Percentiles rank a stretch among this genome's conserved stretches.
Evolutionary conservation across 2,797 vertebrate species (phyloP).

Genomic region (Pangasius sanitwongsei): DNA sequence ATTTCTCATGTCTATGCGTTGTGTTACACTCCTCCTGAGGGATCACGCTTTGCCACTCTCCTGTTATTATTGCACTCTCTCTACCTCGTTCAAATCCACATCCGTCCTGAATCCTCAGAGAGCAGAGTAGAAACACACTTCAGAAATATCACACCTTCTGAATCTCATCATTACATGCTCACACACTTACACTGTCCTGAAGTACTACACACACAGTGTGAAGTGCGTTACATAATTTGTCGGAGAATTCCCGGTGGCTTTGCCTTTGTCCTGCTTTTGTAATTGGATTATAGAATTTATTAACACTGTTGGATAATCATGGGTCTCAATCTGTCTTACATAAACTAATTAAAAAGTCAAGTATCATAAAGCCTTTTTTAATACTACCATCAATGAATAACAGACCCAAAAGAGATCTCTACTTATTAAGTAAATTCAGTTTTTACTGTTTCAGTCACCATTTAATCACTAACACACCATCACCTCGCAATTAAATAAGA

Average conservation of each 20-base stretch:
- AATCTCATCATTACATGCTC: constrained; percentile 11
- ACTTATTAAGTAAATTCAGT: background rate
- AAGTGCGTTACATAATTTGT: background rate
- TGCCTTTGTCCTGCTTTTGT: constrained; percentile 11
- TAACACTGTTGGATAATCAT: constrained; percentile 21
- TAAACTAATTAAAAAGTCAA: constrained; percentile 5
- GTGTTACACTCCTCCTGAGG: background rate
- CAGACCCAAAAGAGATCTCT: background rate
- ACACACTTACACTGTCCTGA: constrained; percentile 1
- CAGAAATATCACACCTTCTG: constrained; percentile 28
- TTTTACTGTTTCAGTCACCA: background rate
- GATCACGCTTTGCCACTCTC: background rate
- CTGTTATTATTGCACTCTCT: constrained; percentile 19
- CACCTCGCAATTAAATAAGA: background rate
- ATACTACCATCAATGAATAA: background rate
- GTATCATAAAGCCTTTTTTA: background rate
- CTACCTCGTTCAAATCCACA: background rate
- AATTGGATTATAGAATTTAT: constrained; percentile 18
- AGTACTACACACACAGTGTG: background rate
- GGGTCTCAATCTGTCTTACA: background rate
- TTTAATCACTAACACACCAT: background rate
- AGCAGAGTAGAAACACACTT: background rate
- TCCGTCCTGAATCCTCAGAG: background rate
- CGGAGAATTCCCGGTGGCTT: background rate
- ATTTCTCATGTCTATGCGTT: constrained; percentile 24